phyloP scores from a whole-genome alignment of 2,113 vertebrate species.

The Beaufortia kweichowensis region DNA sequence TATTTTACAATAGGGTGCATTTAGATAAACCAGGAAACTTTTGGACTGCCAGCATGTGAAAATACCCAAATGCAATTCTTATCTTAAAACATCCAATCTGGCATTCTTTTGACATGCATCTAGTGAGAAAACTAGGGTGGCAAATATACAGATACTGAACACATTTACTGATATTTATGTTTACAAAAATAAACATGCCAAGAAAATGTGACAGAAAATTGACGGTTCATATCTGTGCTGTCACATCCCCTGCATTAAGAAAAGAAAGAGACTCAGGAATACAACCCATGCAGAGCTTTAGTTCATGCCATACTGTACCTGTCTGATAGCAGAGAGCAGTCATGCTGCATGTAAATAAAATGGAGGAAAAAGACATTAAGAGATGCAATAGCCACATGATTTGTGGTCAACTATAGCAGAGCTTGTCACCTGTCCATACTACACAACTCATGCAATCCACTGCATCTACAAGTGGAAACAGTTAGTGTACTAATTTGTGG shows the following conservation, averaged over 20 bases:
- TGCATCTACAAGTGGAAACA: too few species aligned
- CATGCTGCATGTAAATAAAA: slow-evolving; percentile 83
- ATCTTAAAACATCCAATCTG: not conserved
- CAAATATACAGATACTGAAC: not conserved
- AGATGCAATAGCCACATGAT: not conserved
- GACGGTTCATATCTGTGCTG: not conserved
- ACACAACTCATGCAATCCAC: too few species aligned
- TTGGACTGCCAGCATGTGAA: not conserved
- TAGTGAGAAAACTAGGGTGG: not conserved
- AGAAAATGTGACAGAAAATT: not conserved
- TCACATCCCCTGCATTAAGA: not conserved
- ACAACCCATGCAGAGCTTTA: not conserved
- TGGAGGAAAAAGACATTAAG: slow-evolving; percentile 26
- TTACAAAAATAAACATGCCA: slow-evolving; percentile 4
- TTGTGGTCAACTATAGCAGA: not conserved
- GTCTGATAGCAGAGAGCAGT: slow-evolving; percentile 60
- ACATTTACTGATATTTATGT: not conserved
- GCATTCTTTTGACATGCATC: not conserved
- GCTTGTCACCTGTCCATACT: not conserved
- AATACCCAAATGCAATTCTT: not conserved
- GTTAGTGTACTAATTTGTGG: not conserved
- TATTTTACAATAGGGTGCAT: too few species aligned
- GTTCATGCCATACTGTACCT: slow-evolving; percentile 75
- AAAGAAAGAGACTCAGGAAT: not conserved
- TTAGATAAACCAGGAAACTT: too few species aligned